A percentile compares a stretch with the other conserved stretches of the same genome.
These are phyloP conservation scores for Phycodurus eques DNA, from an alignment of 2,113 vertebrate genomes.

Conservation along the genomic window DNA sequence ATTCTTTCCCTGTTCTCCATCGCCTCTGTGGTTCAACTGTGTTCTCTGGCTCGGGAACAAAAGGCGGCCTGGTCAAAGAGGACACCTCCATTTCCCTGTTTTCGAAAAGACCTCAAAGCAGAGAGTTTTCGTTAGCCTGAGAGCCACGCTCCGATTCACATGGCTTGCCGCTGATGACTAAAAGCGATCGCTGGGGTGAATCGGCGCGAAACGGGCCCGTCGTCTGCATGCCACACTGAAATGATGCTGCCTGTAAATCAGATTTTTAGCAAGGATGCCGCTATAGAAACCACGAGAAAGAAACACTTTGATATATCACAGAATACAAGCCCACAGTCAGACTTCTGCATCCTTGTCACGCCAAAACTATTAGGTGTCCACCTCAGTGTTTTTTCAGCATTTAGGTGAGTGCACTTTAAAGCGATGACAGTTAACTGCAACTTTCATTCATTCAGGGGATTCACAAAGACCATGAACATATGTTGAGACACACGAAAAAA, in stretches of 20 bases:
- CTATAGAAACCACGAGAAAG: constrained; percentile 31
- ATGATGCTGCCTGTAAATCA: constrained; percentile 63
- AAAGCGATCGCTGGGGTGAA: constrained; percentile 55
- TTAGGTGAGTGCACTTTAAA: constrained; percentile 63
- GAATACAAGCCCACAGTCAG: constrained; percentile 21
- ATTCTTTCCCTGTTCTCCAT: constrained; percentile 66
- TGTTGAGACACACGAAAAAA: background rate
- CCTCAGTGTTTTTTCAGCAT: constrained; percentile 37
- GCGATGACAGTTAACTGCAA: constrained; percentile 61
- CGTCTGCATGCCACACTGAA: constrained; percentile 61
- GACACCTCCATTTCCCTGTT: constrained; percentile 46
- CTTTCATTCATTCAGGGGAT: background rate
- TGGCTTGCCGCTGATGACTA: constrained; percentile 62
- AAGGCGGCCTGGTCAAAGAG: constrained; percentile 43
- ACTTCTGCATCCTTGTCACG: constrained; percentile 18
- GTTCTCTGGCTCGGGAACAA: constrained; percentile 54
- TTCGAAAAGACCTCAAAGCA: constrained; percentile 52
- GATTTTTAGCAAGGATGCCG: constrained; percentile 49
- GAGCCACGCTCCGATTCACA: constrained; percentile 63
- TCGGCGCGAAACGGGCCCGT: constrained; percentile 59
- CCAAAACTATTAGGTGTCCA: constrained; percentile 31
- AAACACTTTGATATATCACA: constrained; percentile 40
- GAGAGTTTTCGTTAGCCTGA: constrained; percentile 51
- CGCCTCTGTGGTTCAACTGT: constrained; percentile 58
- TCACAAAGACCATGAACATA: background rate